Evolutionary conservation across 2,113 vertebrate genomes (phyloP).

Genomic region (Cyprinodon tularosa): DNA sequence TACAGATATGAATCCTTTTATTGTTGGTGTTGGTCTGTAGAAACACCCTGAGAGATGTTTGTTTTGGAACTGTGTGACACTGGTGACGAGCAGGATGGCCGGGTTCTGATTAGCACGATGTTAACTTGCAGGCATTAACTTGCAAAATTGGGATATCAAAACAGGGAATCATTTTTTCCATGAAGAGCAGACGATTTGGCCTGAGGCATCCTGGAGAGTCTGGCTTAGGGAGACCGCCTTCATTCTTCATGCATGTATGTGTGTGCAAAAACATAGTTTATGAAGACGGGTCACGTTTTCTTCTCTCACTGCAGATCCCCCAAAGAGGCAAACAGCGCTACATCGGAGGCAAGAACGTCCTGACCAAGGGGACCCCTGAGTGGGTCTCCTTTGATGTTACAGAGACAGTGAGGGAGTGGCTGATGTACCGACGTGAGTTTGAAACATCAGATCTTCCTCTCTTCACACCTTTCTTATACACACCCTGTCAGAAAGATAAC

Average conservation of each 20-base stretch:
- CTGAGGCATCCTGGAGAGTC: slow-evolving; percentile 79
- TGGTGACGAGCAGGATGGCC: slow-evolving; percentile 62
- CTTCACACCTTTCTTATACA: slow-evolving; percentile 22
- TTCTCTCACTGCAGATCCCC: slow-evolving; percentile 84
- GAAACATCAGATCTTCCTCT: slow-evolving; percentile 19
- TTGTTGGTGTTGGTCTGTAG: neutral
- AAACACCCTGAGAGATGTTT: slow-evolving; percentile 14
- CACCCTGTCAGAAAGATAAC: slow-evolving; percentile 12
- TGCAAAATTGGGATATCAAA: slow-evolving; percentile 80
- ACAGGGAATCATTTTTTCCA: slow-evolving; percentile 81
- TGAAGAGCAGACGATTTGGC: slow-evolving; percentile 79
- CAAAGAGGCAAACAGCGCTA: slow-evolving; percentile 95
- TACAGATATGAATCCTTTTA: slow-evolving; percentile 28
- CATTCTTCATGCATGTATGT: slow-evolving; percentile 56
- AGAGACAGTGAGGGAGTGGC: slow-evolving; percentile 95
- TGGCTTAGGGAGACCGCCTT: slow-evolving; percentile 77
- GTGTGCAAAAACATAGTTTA: slow-evolving; percentile 57
- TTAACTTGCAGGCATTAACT: slow-evolving; percentile 77
- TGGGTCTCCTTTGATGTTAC: slow-evolving; percentile 99
- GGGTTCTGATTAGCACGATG: slow-evolving; percentile 73
- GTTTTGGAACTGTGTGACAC: slow-evolving; percentile 29
- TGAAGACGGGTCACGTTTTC: slow-evolving; percentile 65
- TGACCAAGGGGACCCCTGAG: slow-evolving; percentile 90
- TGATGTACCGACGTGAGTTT: slow-evolving; percentile 89
- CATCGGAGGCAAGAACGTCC: slow-evolving; percentile 91